phyloP scores from a whole-genome alignment of 2,888 invertebrate species.

The Nomada hirtipes region DNA sequence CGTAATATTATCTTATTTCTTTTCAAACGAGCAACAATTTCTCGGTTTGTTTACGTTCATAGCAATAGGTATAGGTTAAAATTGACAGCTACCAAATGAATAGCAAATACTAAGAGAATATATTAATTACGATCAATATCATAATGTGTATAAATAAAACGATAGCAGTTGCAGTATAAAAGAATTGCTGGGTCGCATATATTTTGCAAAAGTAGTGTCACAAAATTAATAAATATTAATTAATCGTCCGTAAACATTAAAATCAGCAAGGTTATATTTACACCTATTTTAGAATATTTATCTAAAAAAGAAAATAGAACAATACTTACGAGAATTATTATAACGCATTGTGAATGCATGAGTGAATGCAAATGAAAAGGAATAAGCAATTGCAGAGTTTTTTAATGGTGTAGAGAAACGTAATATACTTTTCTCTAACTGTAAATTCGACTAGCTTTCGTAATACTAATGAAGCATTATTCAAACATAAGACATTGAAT shows the following conservation, averaged over 20 bases:
- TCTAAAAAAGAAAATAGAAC: neutral
- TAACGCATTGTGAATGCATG: constrained; percentile 43
- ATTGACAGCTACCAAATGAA: neutral
- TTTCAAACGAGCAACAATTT: neutral
- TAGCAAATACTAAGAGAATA: constrained; percentile 7
- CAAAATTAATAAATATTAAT: constrained; percentile 4
- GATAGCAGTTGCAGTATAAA: neutral
- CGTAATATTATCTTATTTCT: neutral
- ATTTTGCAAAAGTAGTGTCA: neutral
- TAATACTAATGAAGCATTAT: constrained; percentile 7
- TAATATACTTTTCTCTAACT: constrained; percentile 45
- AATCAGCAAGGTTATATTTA: constrained; percentile 37
- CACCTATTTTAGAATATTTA: constrained; percentile 17
- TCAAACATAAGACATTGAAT: neutral
- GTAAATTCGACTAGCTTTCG: constrained; percentile 44
- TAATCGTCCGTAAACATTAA: constrained; percentile 5
- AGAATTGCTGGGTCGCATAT: neutral
- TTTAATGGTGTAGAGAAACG: neutral
- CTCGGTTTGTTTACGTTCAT: neutral
- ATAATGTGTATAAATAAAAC: neutral
- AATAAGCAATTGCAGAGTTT: neutral
- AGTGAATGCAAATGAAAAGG: constrained; percentile 2
- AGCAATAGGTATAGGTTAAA: constrained; percentile 3
- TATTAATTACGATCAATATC: neutral
- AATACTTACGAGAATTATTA: constrained; percentile 54